A percentile compares a stretch with the other conserved stretches of the same genome.
Conservation (phyloP, 2,797 vertebrate genomes). For the Tenualosa ilisha region DNA sequence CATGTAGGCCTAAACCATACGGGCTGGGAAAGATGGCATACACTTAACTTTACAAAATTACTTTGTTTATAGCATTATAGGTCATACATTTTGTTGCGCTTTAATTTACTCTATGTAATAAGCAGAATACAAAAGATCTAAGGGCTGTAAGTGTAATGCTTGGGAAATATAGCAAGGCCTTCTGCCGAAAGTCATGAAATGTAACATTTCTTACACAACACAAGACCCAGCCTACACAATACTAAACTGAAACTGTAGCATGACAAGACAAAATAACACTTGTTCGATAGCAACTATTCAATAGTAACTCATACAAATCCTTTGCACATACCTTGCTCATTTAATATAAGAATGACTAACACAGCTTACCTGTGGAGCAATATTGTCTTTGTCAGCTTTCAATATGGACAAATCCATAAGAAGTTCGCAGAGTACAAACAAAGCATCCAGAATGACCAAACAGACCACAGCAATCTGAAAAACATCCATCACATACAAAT, state of each 20-base stretch:
- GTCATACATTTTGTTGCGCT: neutral
- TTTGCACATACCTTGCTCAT: neutral
- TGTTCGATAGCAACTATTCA: neutral
- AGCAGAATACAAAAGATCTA: neutral
- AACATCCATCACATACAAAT: slow-evolving; percentile 1
- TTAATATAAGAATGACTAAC: neutral
- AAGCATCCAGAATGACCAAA: slow-evolving; percentile 88
- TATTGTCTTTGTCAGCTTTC: slow-evolving; percentile 66
- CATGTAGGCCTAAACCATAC: no score
- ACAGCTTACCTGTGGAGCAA: slow-evolving; percentile 78
- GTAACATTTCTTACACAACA: neutral
- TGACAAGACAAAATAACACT: neutral
- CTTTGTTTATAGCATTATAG: neutral
- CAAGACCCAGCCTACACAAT: neutral
- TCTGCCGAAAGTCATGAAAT: neutral
- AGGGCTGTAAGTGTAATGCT: neutral
- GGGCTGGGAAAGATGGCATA: no score
- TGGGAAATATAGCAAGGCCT: neutral
- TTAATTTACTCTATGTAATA: neutral
- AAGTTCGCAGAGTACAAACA: slow-evolving; percentile 88
- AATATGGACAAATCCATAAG: slow-evolving; percentile 89
- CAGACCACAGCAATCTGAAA: slow-evolving; percentile 84
- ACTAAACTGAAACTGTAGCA: neutral
- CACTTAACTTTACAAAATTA: no score
- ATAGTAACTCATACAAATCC: neutral